Evolutionary conservation across 2,113 vertebrate species (phyloP).

Genomic region (Mellivora capensis): DNA sequence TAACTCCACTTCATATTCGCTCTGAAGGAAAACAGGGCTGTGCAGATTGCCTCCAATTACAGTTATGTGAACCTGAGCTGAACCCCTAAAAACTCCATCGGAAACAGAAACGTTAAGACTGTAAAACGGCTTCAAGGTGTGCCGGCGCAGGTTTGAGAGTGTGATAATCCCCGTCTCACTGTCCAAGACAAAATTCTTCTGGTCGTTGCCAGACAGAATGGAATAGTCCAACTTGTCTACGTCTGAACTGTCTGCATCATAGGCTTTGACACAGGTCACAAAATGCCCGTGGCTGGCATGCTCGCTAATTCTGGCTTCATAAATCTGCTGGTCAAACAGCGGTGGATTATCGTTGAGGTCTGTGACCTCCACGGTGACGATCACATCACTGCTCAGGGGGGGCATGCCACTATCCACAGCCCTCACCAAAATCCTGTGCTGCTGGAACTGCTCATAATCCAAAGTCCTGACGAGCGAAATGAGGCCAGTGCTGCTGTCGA

Average conservation of each 20-base stretch:
- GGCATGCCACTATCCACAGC: slow-evolving; percentile 93
- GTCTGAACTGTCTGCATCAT: slow-evolving; percentile 92
- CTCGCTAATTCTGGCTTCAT: slow-evolving; percentile 91
- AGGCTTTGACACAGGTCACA: slow-evolving; percentile 92
- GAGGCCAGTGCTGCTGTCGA: slow-evolving; percentile 90
- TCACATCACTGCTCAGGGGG: slow-evolving; percentile 88
- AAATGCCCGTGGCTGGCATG: slow-evolving; percentile 92
- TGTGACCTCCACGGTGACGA: slow-evolving; percentile 87
- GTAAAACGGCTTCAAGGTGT: slow-evolving; percentile 86
- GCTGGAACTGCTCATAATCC: slow-evolving; percentile 89
- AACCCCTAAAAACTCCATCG: slow-evolving; percentile 95
- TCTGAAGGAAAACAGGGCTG: slow-evolving; percentile 91
- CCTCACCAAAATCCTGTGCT: slow-evolving; percentile 87
- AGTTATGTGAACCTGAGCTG: slow-evolving; percentile 86
- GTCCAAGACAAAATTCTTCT: slow-evolving; percentile 93
- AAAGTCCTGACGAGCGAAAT: slow-evolving; percentile 88
- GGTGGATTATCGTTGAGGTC: slow-evolving; percentile 97
- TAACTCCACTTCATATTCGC: slow-evolving; percentile 94
- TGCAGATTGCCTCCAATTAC: slow-evolving; percentile 94
- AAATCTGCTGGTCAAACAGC: slow-evolving; percentile 88
- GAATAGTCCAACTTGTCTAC: slow-evolving; percentile 88
- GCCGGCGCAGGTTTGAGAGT: slow-evolving; percentile 89
- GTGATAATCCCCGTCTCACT: slow-evolving; percentile 88
- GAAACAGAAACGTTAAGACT: slow-evolving; percentile 92
- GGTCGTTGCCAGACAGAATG: slow-evolving; percentile 93